Base-by-base conservation (phyloP, 2,797 vertebrate species). In the Tenualosa thibaudeaui region DNA sequence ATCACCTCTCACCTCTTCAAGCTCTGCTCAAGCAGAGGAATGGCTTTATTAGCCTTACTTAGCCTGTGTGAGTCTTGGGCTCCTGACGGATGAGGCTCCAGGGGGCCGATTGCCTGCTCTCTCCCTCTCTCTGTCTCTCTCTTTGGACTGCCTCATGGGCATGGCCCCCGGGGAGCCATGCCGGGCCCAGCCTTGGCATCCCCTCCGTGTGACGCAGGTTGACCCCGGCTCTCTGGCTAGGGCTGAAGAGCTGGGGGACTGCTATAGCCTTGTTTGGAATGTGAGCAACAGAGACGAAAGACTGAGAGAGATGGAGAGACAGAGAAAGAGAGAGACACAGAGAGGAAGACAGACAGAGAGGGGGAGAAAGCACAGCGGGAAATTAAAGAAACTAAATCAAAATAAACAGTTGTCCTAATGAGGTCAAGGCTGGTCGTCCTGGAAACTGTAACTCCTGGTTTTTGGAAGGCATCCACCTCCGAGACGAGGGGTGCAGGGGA, bases 361-460 rank as follows among this genome's bases (percentile, higher is more conserved):
- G 68, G 40, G 68, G 17, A 24, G 15, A 9, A 40, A 78, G 71
- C 71, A 78, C 81, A 0, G 81, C 54, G 84, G 87, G 89, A 91
- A 90, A 91, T 90, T 87, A 90, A 90, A 91, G 86, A 84, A 85
- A 88, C 87, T 87, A 60, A 91, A 92, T 91, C 86, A 87, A 93
- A 94, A 93, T 89, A 91, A 91, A 91, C 84, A 86, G 89, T 88
- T 86, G 84, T 89, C 58, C 86, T 88, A 87, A 88, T 84, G 86
- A 87, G 87, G 81, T 86, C 78, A 86, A 85, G 90, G 71, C 71
- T 85, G 7, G 84, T 84, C 40, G 81, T 91, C 90, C 88, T 89
- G 87, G 85, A 60, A 87, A 88, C 89, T 81, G 82, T 60, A 82
- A 88, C 88, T 90, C 85, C 62, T 78, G 53, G 82, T 84, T 82